These are phyloP conservation scores for Gavialis gangeticus DNA, from an alignment of 2,113 vertebrate species.

Conservation along the genomic window DNA sequence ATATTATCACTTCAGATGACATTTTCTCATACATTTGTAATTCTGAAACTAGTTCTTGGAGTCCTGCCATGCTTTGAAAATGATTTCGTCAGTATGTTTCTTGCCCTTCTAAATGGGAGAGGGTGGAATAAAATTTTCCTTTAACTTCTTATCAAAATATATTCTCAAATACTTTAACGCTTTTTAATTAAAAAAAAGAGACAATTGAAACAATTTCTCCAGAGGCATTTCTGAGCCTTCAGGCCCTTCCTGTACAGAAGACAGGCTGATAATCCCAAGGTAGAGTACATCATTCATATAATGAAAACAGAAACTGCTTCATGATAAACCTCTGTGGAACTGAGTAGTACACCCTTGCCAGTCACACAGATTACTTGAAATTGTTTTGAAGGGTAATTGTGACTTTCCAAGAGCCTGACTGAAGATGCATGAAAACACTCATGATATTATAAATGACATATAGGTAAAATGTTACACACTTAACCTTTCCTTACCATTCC, in stretches of 20 bases:
- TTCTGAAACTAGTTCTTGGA: neutral
- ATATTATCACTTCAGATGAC: neutral
- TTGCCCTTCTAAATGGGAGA: neutral
- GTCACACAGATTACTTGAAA: neutral
- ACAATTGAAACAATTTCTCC: neutral
- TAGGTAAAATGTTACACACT: neutral
- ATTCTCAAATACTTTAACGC: neutral
- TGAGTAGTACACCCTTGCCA: fast-evolving
- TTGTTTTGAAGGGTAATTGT: neutral
- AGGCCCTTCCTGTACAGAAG: neutral
- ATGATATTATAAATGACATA: neutral
- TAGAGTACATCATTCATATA: neutral
- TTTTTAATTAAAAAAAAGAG: neutral
- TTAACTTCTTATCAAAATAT: neutral
- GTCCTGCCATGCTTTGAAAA: neutral
- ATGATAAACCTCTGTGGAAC: neutral
- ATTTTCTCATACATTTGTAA: neutral
- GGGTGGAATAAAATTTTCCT: neutral
- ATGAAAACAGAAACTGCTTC: neutral
- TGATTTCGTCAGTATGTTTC: neutral
- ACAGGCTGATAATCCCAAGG: neutral
- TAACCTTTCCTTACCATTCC: slow-evolving; percentile 4
- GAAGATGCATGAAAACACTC: neutral
- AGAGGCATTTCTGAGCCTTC: fast-evolving
- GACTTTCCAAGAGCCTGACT: neutral